Conservation (phyloP, 2,797 vertebrate genomes). For the Enteromius mattozi region DNA sequence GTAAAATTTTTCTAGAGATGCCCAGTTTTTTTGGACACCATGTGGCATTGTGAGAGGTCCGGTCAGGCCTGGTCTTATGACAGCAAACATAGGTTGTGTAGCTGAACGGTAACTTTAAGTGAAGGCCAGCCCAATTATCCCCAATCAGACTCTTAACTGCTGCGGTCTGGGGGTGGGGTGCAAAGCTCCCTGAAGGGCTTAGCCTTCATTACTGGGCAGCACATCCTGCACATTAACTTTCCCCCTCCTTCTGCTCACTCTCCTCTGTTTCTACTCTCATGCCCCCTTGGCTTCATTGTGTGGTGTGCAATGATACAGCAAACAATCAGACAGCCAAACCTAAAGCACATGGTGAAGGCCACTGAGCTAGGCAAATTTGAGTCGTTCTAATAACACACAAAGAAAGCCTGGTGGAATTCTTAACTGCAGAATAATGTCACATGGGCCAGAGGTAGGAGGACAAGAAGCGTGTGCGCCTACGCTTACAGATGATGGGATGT, state of each 20-base stretch:
- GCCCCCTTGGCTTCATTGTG: constrained; percentile 41
- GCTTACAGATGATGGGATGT: constrained; percentile 65
- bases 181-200: constrained; percentile 80
- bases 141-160: constrained; percentile 80
- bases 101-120: constrained; percentile 78
- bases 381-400: constrained; percentile 72
- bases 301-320: constrained; percentile 50
- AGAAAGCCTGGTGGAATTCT: constrained; percentile 67
- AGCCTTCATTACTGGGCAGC: constrained; percentile 81
- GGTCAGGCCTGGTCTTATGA: constrained; percentile 29
- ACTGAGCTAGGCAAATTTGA: constrained; percentile 63
- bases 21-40: constrained; percentile 2
- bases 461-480: constrained; percentile 48
- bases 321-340: constrained; percentile 75
- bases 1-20: background rate
- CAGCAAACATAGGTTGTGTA: constrained; percentile 20
- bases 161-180: constrained; percentile 77
- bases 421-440: constrained; percentile 66
- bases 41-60: constrained; percentile 59
- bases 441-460: constrained; percentile 58
- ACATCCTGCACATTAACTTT: constrained; percentile 76
- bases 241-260: constrained; percentile 51
- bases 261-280: constrained; percentile 26
- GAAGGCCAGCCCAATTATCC: constrained; percentile 81
- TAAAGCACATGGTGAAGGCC: constrained; percentile 73